Base-by-base conservation (phyloP, 2,797 vertebrate genomes). In the Antennarius maculatus region DNA sequence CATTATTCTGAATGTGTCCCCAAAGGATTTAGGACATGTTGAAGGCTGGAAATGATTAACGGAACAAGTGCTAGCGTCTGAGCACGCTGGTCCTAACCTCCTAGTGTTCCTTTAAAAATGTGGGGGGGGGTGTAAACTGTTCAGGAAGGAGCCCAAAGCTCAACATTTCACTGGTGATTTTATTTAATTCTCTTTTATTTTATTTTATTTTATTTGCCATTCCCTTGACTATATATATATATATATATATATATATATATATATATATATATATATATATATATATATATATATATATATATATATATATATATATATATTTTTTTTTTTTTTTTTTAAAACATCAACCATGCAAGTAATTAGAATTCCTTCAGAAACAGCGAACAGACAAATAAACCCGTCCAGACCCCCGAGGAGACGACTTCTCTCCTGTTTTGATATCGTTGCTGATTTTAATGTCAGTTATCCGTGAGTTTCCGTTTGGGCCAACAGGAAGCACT, bases 121-220 rank as follows among this genome's bases (percentile, higher is more conserved):
- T 51, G 1, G 23, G 23, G 8, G 37, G 37, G 10, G 37, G 37
- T 8, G 37, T 39, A 39, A 8, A 39, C 1, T 51, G 16, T 43
- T 14, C 31, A 34, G 31, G 31, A 34, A 34, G 31, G 42, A 43
- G 42, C 12, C 11, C 37, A 43, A 13, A 43, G 14, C 42, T 63
- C 39, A 56, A 61, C 63, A 54, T 49, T 4, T 49, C 18, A 60
- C 50, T 34, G 43, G 51, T 14, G 59, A 67, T 86, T 74, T 43
- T 15, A 43, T 15, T 14, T 43, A 5, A 43, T 59, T 49, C 1
- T 39, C 0, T 39, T 39, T 39, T 9, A 67, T 86, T 74, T 43
- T 3, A 43, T 13, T 11, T 41, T 11, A 41, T 59, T 49, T 39
- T 3, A 39, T 51, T 34, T 13, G 11, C n/a, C 16, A 18, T 66